Evolutionary conservation across 2,888 invertebrate species (phyloP).

Genomic region (Brachypterus glaber): DNA sequence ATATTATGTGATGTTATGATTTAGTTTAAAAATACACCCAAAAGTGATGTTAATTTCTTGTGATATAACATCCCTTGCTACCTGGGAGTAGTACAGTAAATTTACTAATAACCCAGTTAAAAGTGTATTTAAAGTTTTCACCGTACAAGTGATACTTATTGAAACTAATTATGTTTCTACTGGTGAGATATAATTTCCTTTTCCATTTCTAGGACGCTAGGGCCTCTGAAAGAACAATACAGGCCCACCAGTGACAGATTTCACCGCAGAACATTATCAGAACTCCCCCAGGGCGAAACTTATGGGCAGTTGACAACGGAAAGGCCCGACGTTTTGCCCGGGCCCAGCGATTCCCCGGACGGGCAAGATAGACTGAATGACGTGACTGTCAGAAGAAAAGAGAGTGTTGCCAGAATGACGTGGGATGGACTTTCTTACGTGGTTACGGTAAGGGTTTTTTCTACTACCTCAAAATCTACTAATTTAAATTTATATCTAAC

Average conservation of each 20-base stretch:
- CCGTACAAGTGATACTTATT: neutral
- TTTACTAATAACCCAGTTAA: too few relatives aligned
- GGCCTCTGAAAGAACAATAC: constrained; percentile 45
- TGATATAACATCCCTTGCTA: too few relatives aligned
- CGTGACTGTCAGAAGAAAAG: constrained; percentile 52
- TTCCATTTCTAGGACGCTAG: constrained; percentile 40
- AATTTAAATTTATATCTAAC: too few relatives aligned
- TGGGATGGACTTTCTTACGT: constrained; percentile 70
- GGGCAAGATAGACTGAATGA: constrained; percentile 26
- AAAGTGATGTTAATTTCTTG: too few relatives aligned
- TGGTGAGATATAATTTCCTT: too few relatives aligned
- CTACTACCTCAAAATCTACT: too few relatives aligned
- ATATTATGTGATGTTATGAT: too few relatives aligned
- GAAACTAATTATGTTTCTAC: neutral
- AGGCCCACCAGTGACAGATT: constrained; percentile 14
- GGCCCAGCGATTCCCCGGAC: constrained; percentile 39
- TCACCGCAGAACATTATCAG: constrained; percentile 24
- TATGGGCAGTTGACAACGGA: constrained; percentile 32
- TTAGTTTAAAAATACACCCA: too few relatives aligned
- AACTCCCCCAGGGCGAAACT: constrained; percentile 18
- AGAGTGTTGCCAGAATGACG: constrained; percentile 75
- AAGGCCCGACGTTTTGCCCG: constrained; percentile 42
- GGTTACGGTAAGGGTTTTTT: constrained; percentile 69
- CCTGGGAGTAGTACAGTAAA: too few relatives aligned
- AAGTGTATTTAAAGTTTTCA: too few relatives aligned